phyloP scores from a whole-genome alignment of 2,113 vertebrate genomes.

The Nibea albiflora region DNA sequence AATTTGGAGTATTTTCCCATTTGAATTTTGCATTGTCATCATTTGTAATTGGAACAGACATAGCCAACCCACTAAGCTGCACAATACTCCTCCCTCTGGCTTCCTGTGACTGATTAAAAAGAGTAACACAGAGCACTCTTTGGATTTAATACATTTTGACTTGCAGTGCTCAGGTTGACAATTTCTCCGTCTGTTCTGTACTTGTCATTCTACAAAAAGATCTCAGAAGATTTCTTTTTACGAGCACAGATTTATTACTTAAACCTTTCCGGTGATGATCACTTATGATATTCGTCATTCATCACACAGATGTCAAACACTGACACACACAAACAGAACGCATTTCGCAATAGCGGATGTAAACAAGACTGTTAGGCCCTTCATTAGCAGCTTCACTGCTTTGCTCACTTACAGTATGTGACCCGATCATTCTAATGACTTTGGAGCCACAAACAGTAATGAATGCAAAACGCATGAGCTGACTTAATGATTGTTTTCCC shows the following conservation, averaged over 20 bases:
- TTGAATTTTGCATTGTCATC: slow-evolving; percentile 61
- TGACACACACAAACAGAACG: slow-evolving; percentile 29
- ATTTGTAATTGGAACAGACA: slow-evolving; percentile 56
- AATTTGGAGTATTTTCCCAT: slow-evolving; percentile 54
- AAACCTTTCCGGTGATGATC: not conserved
- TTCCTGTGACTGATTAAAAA: slow-evolving; percentile 36
- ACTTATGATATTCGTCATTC: not conserved
- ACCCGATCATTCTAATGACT: slow-evolving; percentile 59
- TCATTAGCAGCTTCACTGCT: slow-evolving; percentile 56
- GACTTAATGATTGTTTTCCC: slow-evolving; percentile 56
- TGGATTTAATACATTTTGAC: slow-evolving; percentile 16
- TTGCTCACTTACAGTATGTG: slow-evolving; percentile 49
- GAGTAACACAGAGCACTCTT: not conserved
- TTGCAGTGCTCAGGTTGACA: not conserved
- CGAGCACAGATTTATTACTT: not conserved
- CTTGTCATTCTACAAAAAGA: slow-evolving; percentile 1
- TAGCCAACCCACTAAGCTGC: slow-evolving; percentile 13
- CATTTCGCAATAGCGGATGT: slow-evolving; percentile 31
- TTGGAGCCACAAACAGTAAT: slow-evolving; percentile 45
- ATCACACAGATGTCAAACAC: slow-evolving; percentile 26
- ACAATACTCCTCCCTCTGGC: not conserved
- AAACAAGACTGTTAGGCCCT: slow-evolving; percentile 54
- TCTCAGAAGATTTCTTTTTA: not conserved
- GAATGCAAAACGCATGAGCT: slow-evolving; percentile 61
- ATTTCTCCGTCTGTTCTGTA: not conserved